Base-by-base conservation (phyloP, 2,888 invertebrate species). In the Pseudococcus viburni region DNA sequence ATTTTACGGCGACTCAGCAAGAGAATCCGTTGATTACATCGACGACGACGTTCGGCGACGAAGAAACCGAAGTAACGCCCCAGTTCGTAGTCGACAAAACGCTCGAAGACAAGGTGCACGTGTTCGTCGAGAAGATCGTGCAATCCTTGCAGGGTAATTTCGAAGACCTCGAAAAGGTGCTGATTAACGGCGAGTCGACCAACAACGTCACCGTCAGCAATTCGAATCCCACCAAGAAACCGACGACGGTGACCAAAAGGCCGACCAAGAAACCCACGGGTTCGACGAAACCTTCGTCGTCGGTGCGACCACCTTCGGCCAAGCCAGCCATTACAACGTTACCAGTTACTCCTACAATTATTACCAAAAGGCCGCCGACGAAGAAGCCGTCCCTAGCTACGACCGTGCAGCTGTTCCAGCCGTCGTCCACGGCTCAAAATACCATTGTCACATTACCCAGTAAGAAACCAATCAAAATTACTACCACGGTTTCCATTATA, bases 81-180 rank as follows among this genome's bases (percentile, higher is more conserved):
- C 93, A 94, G 0, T 96, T 96, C 91, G 95, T 96, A 91, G 96
- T 96, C 91, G 96, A 96, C 90, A 94, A 94, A 0, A 94, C 94
- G 88, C 91, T 96, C 0, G 95, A 95, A 90, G 94, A 95, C 68
- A 96, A 96, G 92, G 95, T 96, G 92, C 96, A 96, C 90, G 92
- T 95, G 0, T 95, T 97, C 90, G 97, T 97, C 0, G 95, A 95
- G 90, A 96, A 96, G 91, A 95, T 97, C 19, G 96, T 96, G 12
- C 94, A 95, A 89, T 96, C 96, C 26, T 92, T 97, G 1, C 96
- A 96, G 92, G 96, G 95, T 0, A 96, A 96, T 42, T 96, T 96
- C 91, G 94, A 96, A 90, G 95, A 95, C 86, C 91, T 97, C 15
- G 95, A 95, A 90, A 96, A 96, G 90, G 94, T 96, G 89, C 95